Conservation (phyloP, 2,888 invertebrate genomes). For the Auanema freiburgensis region DNA sequence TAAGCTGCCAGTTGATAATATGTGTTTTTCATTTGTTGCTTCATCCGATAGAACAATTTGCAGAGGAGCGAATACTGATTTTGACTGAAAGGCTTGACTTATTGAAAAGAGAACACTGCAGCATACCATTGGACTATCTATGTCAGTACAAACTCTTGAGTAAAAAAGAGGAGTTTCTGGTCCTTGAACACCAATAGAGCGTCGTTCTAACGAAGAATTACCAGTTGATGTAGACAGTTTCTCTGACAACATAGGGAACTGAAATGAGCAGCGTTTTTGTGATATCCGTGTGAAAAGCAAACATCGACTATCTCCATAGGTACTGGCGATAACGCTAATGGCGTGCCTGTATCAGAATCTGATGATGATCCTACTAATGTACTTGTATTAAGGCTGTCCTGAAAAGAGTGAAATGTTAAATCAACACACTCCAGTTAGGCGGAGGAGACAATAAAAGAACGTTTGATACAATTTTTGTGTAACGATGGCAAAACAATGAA, state of each 20-base stretch:
- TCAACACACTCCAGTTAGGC: not conserved
- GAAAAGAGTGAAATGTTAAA: not conserved
- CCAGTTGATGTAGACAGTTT: not conserved
- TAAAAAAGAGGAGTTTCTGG: slow-evolving; percentile 18
- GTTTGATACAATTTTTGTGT: not conserved
- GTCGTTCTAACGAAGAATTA: not conserved
- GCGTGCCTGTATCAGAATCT: slow-evolving; percentile 19
- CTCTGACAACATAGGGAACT: not conserved
- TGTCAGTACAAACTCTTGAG: not conserved
- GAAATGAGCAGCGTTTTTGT: not conserved
- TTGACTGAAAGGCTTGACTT: no score
- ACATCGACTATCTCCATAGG: slow-evolving; percentile 5
- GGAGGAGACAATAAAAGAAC: not conserved
- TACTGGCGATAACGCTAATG: slow-evolving; percentile 13
- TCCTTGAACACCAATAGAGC: slow-evolving; percentile 18
- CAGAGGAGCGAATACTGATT: no score
- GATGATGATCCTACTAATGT: slow-evolving; percentile 16
- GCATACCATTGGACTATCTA: no score
- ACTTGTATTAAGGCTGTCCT: slow-evolving; percentile 13
- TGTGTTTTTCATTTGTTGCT: no score
- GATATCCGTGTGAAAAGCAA: not conserved
- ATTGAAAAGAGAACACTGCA: no score
- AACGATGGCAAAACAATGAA: not conserved
- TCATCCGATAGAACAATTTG: no score
- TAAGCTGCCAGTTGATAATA: no score